A percentile compares a stretch with the other conserved stretches of the same genome.
Conservation (phyloP, 2,113 vertebrate species). For the Equus przewalskii region DNA sequence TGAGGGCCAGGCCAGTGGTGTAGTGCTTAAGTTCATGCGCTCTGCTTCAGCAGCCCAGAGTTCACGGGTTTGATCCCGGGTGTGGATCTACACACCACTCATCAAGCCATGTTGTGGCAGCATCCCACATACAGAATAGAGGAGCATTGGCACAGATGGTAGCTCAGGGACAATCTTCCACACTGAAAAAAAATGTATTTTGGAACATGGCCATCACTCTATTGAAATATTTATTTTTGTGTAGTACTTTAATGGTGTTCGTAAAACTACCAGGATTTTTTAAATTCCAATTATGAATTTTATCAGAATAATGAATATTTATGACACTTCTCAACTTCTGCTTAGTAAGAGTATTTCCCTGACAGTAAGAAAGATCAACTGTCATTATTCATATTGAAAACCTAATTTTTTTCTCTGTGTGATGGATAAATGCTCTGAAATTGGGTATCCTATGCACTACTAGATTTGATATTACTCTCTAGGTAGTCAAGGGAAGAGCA, state of each 20-base stretch:
- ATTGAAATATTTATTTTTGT: neutral
- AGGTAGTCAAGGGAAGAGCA: neutral
- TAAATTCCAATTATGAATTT: constrained; percentile 71
- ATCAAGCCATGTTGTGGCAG: no score
- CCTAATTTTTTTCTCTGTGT: neutral
- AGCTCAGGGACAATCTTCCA: no score
- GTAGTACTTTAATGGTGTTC: neutral
- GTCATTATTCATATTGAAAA: neutral
- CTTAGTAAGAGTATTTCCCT: constrained; percentile 43
- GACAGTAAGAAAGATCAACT: constrained; percentile 42
- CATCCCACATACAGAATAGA: no score
- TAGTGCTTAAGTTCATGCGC: no score
- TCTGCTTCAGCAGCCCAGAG: no score
- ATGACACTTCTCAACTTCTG: constrained; percentile 58
- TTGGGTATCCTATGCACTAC: neutral
- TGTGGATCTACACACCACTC: no score
- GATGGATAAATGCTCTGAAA: neutral
- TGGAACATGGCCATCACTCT: constrained; percentile 5
- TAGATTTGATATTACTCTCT: neutral
- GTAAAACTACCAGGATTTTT: constrained; percentile 28
- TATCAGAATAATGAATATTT: constrained; percentile 65
- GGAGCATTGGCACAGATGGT: no score
- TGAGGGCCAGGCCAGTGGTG: neutral
- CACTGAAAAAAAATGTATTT: neutral
- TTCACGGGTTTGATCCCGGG: no score